Percentiles rank a stretch among this genome's conserved stretches.
Evolutionary conservation across 2,888 invertebrate species (phyloP).

Genomic region (Toxonevra muliebris): DNA sequence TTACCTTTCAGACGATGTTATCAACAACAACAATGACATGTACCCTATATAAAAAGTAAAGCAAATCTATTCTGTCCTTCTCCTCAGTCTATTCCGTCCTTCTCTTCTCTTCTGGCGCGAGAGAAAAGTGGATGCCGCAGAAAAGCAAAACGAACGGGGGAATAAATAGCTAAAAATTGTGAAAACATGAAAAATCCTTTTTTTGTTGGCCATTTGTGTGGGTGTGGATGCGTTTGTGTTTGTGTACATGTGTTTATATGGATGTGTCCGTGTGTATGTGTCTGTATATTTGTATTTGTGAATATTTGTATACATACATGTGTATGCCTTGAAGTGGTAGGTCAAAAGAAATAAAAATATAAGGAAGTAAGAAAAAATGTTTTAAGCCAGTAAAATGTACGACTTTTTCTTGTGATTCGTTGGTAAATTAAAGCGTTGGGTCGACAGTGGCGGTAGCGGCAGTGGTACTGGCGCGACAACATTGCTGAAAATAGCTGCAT

Average conservation of each 20-base stretch:
- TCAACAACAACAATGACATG: not conserved
- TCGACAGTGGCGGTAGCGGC: conserved; percentile 3
- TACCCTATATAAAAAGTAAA: conserved; percentile 2
- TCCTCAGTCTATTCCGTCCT: not conserved
- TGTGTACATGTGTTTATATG: not conserved
- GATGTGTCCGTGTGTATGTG: not conserved
- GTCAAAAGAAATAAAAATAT: conserved; percentile 1
- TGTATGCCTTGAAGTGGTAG: not conserved
- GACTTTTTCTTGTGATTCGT: conserved; percentile 51
- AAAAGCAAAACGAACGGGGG: not conserved
- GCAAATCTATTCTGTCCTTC: conserved; percentile 3
- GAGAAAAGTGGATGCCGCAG: not conserved
- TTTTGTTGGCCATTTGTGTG: conserved; percentile 2
- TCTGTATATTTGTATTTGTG: conserved; percentile 1
- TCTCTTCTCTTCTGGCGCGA: not conserved
- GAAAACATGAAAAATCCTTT: conserved; percentile 24
- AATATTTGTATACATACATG: not conserved
- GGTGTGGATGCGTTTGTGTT: no score
- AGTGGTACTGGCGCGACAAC: not conserved
- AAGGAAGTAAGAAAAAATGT: conserved; percentile 7
- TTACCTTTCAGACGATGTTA: conserved; percentile 20
- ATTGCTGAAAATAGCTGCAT: conserved; percentile 18
- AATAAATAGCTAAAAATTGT: conserved; percentile 16
- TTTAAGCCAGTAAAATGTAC: conserved; percentile 42
- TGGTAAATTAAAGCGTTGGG: conserved; percentile 44